These are phyloP conservation scores for Iguana delicatissima DNA, from an alignment of 2,797 vertebrate species.

Conservation along the genomic window DNA sequence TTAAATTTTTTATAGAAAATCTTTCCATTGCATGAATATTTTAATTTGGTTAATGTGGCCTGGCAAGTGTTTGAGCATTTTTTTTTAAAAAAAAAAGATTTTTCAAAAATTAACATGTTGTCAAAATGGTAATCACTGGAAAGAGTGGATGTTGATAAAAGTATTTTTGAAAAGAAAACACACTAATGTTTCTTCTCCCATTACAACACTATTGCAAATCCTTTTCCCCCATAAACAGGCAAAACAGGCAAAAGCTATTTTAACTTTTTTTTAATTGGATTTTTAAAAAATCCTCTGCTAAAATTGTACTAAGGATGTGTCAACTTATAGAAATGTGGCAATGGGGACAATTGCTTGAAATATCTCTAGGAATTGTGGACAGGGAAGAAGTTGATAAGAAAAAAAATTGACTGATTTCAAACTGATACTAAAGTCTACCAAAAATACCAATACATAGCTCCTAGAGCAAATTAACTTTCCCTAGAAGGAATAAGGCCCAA, in stretches of 20 bases:
- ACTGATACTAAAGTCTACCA: neutral
- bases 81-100: neutral
- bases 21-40: neutral
- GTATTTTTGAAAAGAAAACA: neutral
- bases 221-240: neutral
- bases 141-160: neutral
- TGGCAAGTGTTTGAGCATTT: neutral
- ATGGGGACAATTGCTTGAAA: neutral
- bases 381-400: no score
- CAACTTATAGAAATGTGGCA: neutral
- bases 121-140: neutral
- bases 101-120: neutral
- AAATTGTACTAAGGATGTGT: neutral
- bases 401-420: no score
- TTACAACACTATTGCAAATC: neutral
- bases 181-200: neutral
- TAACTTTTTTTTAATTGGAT: neutral
- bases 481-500: neutral
- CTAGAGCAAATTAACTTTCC: neutral
- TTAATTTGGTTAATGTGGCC: neutral
- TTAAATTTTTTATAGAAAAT: neutral
- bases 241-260: neutral
- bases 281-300: neutral
- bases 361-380: no score
- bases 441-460: neutral